Evolutionary conservation across 2,888 invertebrate species (phyloP).

Genomic region (Drosophila glabriapex): DNA sequence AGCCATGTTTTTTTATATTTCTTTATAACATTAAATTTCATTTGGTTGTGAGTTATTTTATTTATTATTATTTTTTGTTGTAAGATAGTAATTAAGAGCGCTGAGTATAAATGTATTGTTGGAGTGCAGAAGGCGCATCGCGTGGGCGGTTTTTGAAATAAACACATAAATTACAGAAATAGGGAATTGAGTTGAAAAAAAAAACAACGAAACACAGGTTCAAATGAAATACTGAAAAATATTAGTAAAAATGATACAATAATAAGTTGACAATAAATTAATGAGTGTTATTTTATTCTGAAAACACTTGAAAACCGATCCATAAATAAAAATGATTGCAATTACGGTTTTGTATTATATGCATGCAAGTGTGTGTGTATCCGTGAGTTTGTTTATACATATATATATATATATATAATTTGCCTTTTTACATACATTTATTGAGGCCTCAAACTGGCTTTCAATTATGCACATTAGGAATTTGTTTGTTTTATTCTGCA

Average conservation of each 20-base stretch:
- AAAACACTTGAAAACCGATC: slow-evolving; percentile 41
- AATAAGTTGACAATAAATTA: slow-evolving; percentile 16
- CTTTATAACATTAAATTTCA: slow-evolving; percentile 42
- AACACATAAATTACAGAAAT: slow-evolving; percentile 12
- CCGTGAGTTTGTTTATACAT: slow-evolving; percentile 33
- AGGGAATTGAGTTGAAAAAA: background rate
- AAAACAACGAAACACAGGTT: slow-evolving; percentile 24
- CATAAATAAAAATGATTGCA: slow-evolving; percentile 75
- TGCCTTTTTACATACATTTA: slow-evolving; percentile 1
- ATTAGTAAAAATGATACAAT: slow-evolving; percentile 4
- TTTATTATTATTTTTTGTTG: slow-evolving; percentile 4
- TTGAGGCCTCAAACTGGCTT: slow-evolving; percentile 67
- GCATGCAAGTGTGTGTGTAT: slow-evolving; percentile 11
- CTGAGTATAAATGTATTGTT: slow-evolving; percentile 24
- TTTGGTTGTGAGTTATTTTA: slow-evolving; percentile 36
- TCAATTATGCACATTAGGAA: slow-evolving; percentile 66
- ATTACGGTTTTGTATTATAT: slow-evolving; percentile 65
- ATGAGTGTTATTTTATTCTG: slow-evolving; percentile 26
- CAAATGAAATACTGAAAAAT: slow-evolving; percentile 21
- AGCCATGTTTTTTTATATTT: slow-evolving; percentile 58
- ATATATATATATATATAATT: slow-evolving; percentile 6
- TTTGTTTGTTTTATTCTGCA: slow-evolving; percentile 61
- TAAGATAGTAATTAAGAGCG: slow-evolving; percentile 56
- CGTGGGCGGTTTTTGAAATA: slow-evolving; percentile 47
- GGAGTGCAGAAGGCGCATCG: slow-evolving; percentile 56